Percentiles rank a stretch among this genome's conserved stretches.
Evolutionary conservation across 2,113 vertebrate species (phyloP).

Genomic region (Marcusenius ussheri): DNA sequence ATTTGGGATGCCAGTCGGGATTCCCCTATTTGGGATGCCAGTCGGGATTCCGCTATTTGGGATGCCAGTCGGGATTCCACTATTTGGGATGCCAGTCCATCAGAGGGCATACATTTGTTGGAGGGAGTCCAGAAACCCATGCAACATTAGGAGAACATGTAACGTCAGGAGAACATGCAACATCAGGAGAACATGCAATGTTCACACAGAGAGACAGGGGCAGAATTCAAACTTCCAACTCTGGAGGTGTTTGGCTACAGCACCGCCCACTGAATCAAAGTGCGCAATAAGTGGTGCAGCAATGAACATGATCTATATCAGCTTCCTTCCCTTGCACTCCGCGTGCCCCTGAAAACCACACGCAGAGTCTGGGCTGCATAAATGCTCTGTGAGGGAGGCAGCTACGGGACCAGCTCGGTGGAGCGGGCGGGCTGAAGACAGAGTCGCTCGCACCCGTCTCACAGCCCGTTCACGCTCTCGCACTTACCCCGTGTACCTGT

Average conservation of each 20-base stretch:
- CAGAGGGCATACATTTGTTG: background rate
- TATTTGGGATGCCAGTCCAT: background rate
- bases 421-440: background rate
- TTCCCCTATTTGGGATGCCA: background rate
- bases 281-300: background rate
- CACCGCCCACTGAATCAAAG: background rate
- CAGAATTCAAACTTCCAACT: background rate
- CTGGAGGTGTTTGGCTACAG: background rate
- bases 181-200: background rate
- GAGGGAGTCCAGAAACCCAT: background rate
- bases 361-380: background rate
- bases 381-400: background rate
- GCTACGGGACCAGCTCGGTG: background rate
- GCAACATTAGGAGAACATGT: background rate
- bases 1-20: too few species aligned
- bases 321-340: background rate
- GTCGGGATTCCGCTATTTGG: background rate
- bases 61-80: too few species aligned
- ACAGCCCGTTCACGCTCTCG: background rate
- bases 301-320: background rate
- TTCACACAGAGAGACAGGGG: background rate
- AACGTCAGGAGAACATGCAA: background rate
- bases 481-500: slow-evolving; percentile 2
- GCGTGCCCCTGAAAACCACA: background rate
- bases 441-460: background rate